Percentiles rank a stretch among this genome's conserved stretches.
These are phyloP conservation scores for Oophaga sylvatica DNA, from an alignment of 2,797 vertebrate species.

Conservation along the genomic window DNA sequence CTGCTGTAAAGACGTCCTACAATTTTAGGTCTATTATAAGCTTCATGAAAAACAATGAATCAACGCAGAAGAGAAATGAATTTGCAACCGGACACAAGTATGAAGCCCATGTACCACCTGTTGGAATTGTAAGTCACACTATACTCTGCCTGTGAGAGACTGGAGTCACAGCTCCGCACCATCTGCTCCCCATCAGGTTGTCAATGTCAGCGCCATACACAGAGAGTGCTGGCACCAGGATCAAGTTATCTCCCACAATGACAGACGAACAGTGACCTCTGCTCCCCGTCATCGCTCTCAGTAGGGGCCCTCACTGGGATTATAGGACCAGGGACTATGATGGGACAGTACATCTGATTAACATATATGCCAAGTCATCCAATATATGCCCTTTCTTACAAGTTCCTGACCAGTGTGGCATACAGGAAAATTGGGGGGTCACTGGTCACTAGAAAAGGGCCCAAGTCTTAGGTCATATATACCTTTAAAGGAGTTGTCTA, in stretches of 20 bases:
- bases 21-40: too few relatives aligned
- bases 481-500: too few relatives aligned
- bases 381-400: not conserved
- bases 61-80: not conserved
- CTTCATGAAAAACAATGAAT: too few relatives aligned
- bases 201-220: not conserved
- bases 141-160: not conserved
- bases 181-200: constrained; percentile 9
- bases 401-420: not conserved
- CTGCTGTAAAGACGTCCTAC: not conserved
- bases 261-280: constrained; percentile 8
- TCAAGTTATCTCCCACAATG: not conserved
- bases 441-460: not conserved
- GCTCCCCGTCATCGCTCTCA: not conserved
- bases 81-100: not conserved
- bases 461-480: too few relatives aligned
- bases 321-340: not conserved
- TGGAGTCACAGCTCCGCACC: not conserved
- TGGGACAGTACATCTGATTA: not conserved
- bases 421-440: not conserved
- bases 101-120: not conserved
- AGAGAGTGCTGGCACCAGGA: not conserved
- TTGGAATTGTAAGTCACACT: not conserved
- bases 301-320: not conserved
- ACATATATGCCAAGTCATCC: not conserved